Evolutionary conservation across 92 coral and sea anemone genomes (phyloP), one percentile per base, ranked within the genome.

Genomic region (Galaxea fascicularis): DNA sequence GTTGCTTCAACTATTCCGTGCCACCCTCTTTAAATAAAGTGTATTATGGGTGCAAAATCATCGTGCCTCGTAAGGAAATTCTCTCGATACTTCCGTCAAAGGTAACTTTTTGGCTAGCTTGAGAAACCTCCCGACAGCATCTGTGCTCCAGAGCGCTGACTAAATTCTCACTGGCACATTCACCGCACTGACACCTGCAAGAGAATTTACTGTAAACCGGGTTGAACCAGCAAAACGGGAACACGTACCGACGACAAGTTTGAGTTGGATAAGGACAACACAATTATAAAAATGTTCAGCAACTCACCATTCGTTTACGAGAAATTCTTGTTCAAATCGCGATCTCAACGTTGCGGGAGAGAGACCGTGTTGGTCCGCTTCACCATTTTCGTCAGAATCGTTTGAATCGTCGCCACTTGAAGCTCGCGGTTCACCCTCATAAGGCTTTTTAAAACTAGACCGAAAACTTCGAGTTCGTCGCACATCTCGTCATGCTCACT

Each of bases 121-220:
- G 84, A 46, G 58, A 22, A 24, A 79, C 59, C 58, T 79, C 75
- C 46, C 26, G 31, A 41, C 84, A 79, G 24, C 84, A 79, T 63
- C 75, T 65, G 84, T 65, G 47, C 25, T 79, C 65, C 24, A 79
- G 84, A 8, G 65, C 84, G 21, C 60, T 69, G n/a, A 49, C 74
- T 49, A 65, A n/a, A 60, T 47, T 46, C 31, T 65, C 84, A 46
- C 74, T 65, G 3, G 47, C 51, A 57, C 84, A 79, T 25, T 65
- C 72, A n/a, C 84, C 30, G 65, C 83, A 44, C 62, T 64, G 47
- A 45, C 74, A 78, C 73, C 83, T 79, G 18, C 84, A 79, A 30
- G 51, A 62, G 41, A 65, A 11, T 57, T 27, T 65, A 65, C 71
- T 6, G 12, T 12, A 12, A 10, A 51, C 18, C 13, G 10, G 56